These are phyloP conservation scores for Cochlearius cochlearius DNA, from an alignment of 2,113 vertebrate species.

Conservation along the genomic window DNA sequence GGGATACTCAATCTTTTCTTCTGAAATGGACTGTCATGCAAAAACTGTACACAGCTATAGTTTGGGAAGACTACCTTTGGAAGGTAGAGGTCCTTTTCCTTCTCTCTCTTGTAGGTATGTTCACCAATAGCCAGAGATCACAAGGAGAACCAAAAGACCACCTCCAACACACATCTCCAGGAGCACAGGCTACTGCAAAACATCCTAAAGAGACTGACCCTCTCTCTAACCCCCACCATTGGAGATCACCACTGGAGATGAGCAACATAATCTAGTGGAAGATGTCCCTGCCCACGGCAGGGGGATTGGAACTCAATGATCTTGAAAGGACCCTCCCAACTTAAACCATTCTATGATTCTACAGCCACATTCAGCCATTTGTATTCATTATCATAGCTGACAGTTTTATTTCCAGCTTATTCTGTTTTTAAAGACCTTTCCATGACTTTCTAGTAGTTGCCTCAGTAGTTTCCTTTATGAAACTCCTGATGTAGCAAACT, in stretches of 20 bases:
- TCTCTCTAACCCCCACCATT: neutral
- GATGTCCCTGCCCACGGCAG: neutral
- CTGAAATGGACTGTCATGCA: neutral
- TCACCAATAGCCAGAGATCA: neutral
- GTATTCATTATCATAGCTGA: neutral
- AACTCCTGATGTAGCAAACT: neutral
- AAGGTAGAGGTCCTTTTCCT: neutral
- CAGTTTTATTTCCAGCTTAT: neutral
- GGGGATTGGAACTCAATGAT: fast-evolving
- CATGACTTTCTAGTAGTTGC: neutral
- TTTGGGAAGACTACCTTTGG: neutral
- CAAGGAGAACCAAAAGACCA: neutral
- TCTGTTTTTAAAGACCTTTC: neutral
- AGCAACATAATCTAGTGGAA: neutral
- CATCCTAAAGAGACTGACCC: neutral
- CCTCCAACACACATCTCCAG: neutral
- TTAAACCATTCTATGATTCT: neutral
- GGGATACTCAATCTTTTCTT: neutral
- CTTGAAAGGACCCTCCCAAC: neutral
- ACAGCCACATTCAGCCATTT: neutral
- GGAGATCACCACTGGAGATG: neutral
- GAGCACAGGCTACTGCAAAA: neutral
- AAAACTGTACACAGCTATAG: neutral
- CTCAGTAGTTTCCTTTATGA: neutral
- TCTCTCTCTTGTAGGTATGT: neutral